A percentile compares a stretch with the other conserved stretches of the same genome.
phyloP scores from a whole-genome alignment of 1,140 invertebrate genomes.

The Leptinotarsa texana region DNA sequence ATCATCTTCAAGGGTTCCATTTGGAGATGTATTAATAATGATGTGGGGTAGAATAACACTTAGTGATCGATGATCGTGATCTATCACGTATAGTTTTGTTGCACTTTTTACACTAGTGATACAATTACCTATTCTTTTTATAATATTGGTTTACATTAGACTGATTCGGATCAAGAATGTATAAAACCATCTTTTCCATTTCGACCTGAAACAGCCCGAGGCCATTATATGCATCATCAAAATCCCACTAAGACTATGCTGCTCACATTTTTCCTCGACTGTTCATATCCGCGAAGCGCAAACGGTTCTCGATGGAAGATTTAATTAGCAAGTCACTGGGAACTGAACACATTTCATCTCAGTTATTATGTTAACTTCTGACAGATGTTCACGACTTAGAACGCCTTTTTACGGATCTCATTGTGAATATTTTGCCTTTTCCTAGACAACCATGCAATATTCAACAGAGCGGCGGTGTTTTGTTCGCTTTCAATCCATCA shows the following conservation, averaged over 20 bases:
- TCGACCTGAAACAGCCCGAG: too few species aligned
- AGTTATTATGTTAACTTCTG: constrained; percentile 50
- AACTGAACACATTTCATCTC: constrained; percentile 45
- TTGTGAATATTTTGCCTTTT: constrained; percentile 40
- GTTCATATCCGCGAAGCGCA: constrained; percentile 13
- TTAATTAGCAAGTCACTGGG: constrained; percentile 51
- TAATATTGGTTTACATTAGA: too few species aligned
- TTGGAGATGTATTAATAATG: too few species aligned
- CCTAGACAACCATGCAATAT: constrained; percentile 31
- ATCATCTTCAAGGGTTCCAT: too few species aligned
- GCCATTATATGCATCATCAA: too few species aligned
- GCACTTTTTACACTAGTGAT: too few species aligned
- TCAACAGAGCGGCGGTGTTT: constrained; percentile 35
- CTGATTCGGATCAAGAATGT: too few species aligned
- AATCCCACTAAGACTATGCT: neutral
- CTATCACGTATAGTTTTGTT: too few species aligned
- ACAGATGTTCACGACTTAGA: constrained; percentile 48
- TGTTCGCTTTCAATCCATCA: constrained; percentile 32
- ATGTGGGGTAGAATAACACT: too few species aligned
- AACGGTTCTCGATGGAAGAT: constrained; percentile 43
- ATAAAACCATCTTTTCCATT: too few species aligned
- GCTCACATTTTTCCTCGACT: constrained; percentile 5
- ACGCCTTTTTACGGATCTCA: constrained; percentile 43
- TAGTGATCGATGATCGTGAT: too few species aligned
- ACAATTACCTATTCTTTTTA: too few species aligned